phyloP scores from a whole-genome alignment of 2,888 invertebrate species.

The Acanthacorydalis orientalis region DNA sequence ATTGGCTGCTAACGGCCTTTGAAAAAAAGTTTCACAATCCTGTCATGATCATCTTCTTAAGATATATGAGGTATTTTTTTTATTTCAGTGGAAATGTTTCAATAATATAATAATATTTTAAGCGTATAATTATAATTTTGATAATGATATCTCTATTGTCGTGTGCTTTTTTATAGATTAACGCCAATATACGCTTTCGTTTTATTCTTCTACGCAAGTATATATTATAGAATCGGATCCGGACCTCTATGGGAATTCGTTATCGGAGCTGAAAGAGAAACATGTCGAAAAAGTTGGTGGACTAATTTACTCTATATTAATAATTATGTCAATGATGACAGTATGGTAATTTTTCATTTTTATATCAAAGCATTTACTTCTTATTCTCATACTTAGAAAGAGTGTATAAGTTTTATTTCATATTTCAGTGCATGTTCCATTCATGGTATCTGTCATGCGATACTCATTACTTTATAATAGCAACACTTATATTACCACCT shows the following conservation, averaged over 20 bases:
- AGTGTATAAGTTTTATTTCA: background rate
- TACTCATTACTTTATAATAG: slow-evolving; percentile 46
- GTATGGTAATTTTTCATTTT: slow-evolving; percentile 30
- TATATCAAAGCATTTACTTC: background rate
- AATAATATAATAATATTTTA: no score
- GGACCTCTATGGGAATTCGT: slow-evolving; percentile 42
- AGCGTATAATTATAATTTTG: background rate
- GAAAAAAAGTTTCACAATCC: slow-evolving; percentile 29
- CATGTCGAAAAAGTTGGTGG: slow-evolving; percentile 46
- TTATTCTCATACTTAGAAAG: background rate
- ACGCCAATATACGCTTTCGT: slow-evolving; percentile 37
- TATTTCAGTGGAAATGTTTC: no score
- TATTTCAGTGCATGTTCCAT: slow-evolving; percentile 43
- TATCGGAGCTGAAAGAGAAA: slow-evolving; percentile 28
- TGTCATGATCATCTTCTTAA: slow-evolving; percentile 31
- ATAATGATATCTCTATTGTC: background rate
- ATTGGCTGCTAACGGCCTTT: slow-evolving; percentile 26
- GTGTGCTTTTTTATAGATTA: slow-evolving; percentile 24
- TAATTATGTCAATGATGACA: slow-evolving; percentile 38
- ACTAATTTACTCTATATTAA: slow-evolving; percentile 39
- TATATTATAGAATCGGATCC: slow-evolving; percentile 35
- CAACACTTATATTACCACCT: slow-evolving; percentile 29
- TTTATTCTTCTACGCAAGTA: slow-evolving; percentile 36
- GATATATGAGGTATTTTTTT: slow-evolving; percentile 40
- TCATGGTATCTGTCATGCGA: slow-evolving; percentile 57